These are phyloP conservation scores for Sylvilagus bachmani DNA, from an alignment of 2,113 vertebrate genomes.

Conservation along the genomic window DNA sequence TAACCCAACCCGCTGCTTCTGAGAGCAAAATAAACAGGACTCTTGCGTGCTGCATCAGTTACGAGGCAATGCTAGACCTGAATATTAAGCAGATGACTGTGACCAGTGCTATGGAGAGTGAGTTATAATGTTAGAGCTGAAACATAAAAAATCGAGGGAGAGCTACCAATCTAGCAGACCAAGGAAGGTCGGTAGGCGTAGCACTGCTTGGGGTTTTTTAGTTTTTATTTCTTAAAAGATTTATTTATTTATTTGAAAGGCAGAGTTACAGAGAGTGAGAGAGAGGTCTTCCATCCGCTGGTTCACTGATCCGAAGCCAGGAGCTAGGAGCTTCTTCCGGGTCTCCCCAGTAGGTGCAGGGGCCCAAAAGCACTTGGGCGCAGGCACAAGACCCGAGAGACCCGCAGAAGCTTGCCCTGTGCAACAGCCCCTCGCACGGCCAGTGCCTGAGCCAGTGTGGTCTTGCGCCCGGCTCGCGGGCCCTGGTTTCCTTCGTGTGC, in stretches of 20 bases:
- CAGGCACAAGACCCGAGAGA: background rate
- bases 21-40: conserved; percentile 26
- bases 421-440: too few relatives aligned
- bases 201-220: too few relatives aligned
- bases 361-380: too few relatives aligned
- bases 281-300: too few relatives aligned
- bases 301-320: too few relatives aligned
- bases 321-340: too few relatives aligned
- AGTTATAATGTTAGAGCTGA: conserved; percentile 12
- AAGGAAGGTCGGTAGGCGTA: too few relatives aligned
- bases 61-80: background rate
- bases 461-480: background rate
- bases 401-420: background rate
- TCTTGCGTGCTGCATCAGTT: background rate
- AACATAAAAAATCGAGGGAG: background rate
- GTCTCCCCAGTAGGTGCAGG: too few relatives aligned
- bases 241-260: too few relatives aligned
- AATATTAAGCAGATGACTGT: background rate
- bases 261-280: too few relatives aligned
- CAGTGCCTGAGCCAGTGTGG: too few relatives aligned
- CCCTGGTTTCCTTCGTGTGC: background rate
- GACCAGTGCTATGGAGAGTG: background rate
- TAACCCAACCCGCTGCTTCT: conserved; percentile 1
- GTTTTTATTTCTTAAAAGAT: too few relatives aligned
- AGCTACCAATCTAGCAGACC: background rate